These are phyloP conservation scores for Chionis minor DNA, from an alignment of 2,113 vertebrate genomes.

Conservation along the genomic window DNA sequence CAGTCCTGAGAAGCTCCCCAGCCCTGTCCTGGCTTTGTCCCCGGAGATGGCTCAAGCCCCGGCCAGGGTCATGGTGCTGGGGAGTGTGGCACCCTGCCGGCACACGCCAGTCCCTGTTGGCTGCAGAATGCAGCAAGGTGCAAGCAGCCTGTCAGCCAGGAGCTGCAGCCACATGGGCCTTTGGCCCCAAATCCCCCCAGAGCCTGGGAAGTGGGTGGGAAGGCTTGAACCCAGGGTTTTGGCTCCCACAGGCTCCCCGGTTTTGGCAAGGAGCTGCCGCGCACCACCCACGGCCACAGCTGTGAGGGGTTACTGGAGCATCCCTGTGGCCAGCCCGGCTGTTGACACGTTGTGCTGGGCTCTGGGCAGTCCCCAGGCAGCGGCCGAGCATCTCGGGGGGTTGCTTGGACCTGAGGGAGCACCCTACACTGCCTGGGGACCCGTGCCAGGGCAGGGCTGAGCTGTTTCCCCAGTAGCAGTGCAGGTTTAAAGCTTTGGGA, in stretches of 20 bases:
- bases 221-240: not conserved
- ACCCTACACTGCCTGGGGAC: no score
- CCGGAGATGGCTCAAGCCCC: not conserved
- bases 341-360: fast-evolving
- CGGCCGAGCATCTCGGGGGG: not conserved
- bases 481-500: not conserved
- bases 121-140: not conserved
- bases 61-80: not conserved
- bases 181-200: not conserved
- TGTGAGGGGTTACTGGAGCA: fast-evolving
- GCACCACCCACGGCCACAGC: fast-evolving
- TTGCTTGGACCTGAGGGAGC: not conserved
- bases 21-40: not conserved
- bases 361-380: not conserved
- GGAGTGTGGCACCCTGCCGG: fast-evolving
- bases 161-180: not conserved
- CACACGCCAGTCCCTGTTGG: fast-evolving
- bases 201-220: not conserved
- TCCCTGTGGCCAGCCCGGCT: fast-evolving
- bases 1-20: not conserved
- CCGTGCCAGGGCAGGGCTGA: not conserved
- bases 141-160: fast-evolving
- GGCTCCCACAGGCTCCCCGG: fast-evolving
- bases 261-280: not conserved
- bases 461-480: not conserved